Evolutionary conservation across 1,140 invertebrate genomes (phyloP), one percentile per base, ranked within the genome.

Genomic region (Ectropis grisescens): DNA sequence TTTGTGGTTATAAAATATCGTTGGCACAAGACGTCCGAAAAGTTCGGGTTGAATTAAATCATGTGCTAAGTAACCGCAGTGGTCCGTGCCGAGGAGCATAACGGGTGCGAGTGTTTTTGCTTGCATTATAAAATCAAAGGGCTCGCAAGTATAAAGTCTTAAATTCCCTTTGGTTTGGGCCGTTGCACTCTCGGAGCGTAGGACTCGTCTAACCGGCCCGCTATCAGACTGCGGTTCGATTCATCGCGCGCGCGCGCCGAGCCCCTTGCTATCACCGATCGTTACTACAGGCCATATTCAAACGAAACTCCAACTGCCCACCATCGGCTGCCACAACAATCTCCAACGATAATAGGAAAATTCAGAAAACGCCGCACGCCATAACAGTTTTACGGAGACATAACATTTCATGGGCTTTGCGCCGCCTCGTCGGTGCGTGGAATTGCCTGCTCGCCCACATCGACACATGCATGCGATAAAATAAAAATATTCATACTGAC

Each of bases 181-280:
- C 71, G 55, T 76, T 80, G 75, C 75, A 80, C 75, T 72, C 71
- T 43, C 27, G 24, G 24, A 47, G 48, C 48, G 49, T 47, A 55
- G 57, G 71, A 80, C 75, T 68, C 67, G 75, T 80, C 61, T 70
- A 76, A 80, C 75, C 75, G 75, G 75, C 65, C 75, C 58, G 47
- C 65, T 80, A 80, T 80, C 75, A 75, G 70, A 64, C 47, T 64
- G 51, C 57, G 48, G 55, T 57, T 58, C 71, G 69, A 72, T 76
- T 75, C 75, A 76, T 76, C 70, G 69, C 41, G 48, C 58, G 43
- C 58, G 56, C 60, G 55, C 62, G 50, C 47, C 58, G 50, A 30
- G 37, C 41, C 12, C 41, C 56, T 53, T 51, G 57, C 53, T 66
- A 75, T 79, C 68, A 74, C 58, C 62, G 68, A 70, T 69, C 58